Base-by-base conservation (phyloP, 2,888 invertebrate genomes). In the Lasius fuliginosus region DNA sequence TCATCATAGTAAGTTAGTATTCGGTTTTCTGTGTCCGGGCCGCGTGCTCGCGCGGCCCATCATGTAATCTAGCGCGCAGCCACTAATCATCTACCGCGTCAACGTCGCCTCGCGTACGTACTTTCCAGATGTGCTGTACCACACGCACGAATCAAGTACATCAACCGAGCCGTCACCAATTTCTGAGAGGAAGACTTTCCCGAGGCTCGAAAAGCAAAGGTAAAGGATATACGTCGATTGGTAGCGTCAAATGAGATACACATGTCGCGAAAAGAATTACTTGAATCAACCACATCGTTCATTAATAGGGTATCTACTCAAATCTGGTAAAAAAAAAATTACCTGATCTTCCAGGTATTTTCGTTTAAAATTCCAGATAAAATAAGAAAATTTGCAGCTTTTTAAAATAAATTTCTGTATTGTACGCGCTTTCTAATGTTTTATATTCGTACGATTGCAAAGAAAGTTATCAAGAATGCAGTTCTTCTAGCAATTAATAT, bases 1-100 rank as follows among this genome's bases (percentile, higher is more conserved):
- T 94, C 96, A 96, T 95, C 96, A 96, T 95, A 96, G 96, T 96
- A 96, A 96, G 96, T 96, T 96, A 96, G 96, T 96, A 96, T 95
- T 95, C 95, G 92, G 94, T 94, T 94, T 92, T 94, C 93, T 93
- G 93, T 94, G 93, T 94, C 92, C 89, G 87, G 88, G 84, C 82
- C 84, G 85, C 82, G 89, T 79, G 1, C 12, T 33, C 53, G 15
- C 71, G 87, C 86, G 74, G 89, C 84, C 90, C 86, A 81, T 83
- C 85, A 75, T 75, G 84, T 86, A 86, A 86, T 87, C 86, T 77
- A 86, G 71, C 84, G 77, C 40, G 77, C 71, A 76, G 86, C 84
- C 82, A 90, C 90, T 91, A 91, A 90, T 88, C 82, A 86, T 85
- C 86, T 87, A 74, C 76, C 87, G 84, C 87, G 85, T 76, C 87